These are phyloP conservation scores for Ormyrus nitidulus DNA, from an alignment of 2,888 invertebrate species.

Conservation along the genomic window DNA sequence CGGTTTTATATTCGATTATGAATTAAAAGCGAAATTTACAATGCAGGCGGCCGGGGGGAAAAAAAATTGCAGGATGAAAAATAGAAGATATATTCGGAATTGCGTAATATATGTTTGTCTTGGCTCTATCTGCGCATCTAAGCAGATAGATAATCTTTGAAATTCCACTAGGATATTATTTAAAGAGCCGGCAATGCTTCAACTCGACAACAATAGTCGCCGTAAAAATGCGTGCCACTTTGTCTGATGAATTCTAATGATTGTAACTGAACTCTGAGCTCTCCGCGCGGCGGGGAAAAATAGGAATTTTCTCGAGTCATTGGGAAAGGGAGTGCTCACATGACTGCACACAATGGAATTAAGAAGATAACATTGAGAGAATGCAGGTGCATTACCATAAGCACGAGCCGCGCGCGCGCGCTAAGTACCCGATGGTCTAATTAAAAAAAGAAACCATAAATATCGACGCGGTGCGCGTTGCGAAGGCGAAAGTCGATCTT, in stretches of 20 bases:
- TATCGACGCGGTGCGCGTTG: not conserved
- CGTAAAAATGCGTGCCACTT: constrained; percentile 12
- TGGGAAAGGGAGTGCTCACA: constrained; percentile 36
- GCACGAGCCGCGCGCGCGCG: not conserved
- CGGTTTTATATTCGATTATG: not conserved
- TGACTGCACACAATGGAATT: constrained; percentile 43
- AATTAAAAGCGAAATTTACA: too few species aligned
- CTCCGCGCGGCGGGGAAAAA: constrained; percentile 4
- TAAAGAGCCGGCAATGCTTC: constrained; percentile 19
- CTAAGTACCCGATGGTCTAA: not conserved
- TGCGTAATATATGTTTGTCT: not conserved
- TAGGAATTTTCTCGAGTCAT: constrained; percentile 42
- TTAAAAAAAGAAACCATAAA: constrained; percentile 25
- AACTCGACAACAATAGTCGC: constrained; percentile 10
- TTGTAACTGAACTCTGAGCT: constrained; percentile 20
- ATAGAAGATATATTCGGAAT: too few species aligned
- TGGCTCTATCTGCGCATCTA: not conserved
- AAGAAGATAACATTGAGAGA: constrained; percentile 33
- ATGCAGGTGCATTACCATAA: constrained; percentile 32
- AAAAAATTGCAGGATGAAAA: too few species aligned
- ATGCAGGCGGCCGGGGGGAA: too few species aligned
- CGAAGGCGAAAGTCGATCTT: not conserved
- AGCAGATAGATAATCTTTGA: not conserved
- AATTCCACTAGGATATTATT: constrained; percentile 25
- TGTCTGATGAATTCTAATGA: constrained; percentile 37